A percentile compares a stretch with the other conserved stretches of the same genome.
Evolutionary conservation across 2,797 vertebrate genomes (phyloP).

Genomic region (Microctenopoma stevenorrisi): DNA sequence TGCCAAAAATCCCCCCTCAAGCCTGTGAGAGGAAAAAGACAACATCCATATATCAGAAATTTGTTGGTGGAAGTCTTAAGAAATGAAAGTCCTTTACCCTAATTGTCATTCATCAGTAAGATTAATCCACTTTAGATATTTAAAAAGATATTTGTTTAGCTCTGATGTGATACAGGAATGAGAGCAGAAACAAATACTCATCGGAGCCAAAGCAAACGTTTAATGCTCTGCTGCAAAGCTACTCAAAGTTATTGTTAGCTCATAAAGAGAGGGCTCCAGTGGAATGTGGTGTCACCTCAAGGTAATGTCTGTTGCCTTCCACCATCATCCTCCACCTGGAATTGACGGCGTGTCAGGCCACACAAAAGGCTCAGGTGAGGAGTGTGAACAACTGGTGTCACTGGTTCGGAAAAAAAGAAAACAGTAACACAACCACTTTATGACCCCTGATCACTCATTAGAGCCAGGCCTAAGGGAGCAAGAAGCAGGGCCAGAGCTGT

Average conservation of each 20-base stretch:
- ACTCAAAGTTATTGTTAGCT: slow-evolving; percentile 56
- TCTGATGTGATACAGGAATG: slow-evolving; percentile 10
- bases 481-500: slow-evolving; percentile 36
- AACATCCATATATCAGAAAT: slow-evolving; percentile 13
- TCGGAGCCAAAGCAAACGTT: slow-evolving; percentile 22
- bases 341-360: slow-evolving; percentile 70
- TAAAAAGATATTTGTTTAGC: slow-evolving; percentile 6
- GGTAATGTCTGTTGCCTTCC: slow-evolving; percentile 61
- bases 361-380: slow-evolving; percentile 73
- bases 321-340: slow-evolving; percentile 57
- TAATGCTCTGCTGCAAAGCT: slow-evolving; percentile 29
- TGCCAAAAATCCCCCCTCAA: slow-evolving; percentile 44
- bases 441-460: slow-evolving; percentile 70
- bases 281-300: slow-evolving; percentile 65
- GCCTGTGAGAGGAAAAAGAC: slow-evolving; percentile 33
- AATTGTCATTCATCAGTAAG: slow-evolving; percentile 15
- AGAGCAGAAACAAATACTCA: neutral
- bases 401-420: slow-evolving; percentile 74
- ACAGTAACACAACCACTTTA: slow-evolving; percentile 79
- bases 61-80: slow-evolving; percentile 15
- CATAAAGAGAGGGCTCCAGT: slow-evolving; percentile 43
- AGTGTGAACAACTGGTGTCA: slow-evolving; percentile 80
- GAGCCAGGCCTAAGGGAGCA: slow-evolving; percentile 56
- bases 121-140: slow-evolving; percentile 16
- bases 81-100: slow-evolving; percentile 16